phyloP scores from a whole-genome alignment of 2,888 invertebrate genomes.

The Lasioglossum oenotherae region DNA sequence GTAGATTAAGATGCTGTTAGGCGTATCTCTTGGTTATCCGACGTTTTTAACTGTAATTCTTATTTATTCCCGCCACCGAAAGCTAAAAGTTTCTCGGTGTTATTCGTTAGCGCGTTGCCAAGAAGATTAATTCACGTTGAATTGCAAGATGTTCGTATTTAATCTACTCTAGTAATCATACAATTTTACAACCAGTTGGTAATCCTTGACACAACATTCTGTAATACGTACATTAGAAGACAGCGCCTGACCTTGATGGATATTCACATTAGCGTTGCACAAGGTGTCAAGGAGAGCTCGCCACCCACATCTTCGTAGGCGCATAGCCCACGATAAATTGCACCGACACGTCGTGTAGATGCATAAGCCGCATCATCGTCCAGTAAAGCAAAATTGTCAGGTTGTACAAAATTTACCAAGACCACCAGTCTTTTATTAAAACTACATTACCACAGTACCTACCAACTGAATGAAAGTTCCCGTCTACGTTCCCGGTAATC shows the following conservation, averaged over 20 bases:
- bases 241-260: conserved; percentile 50
- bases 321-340: not conserved
- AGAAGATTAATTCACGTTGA: not conserved
- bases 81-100: not conserved
- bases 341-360: not conserved
- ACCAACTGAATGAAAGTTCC: not conserved
- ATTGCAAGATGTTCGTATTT: not conserved
- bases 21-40: not conserved
- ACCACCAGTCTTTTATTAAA: not conserved
- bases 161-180: not conserved
- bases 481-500: not conserved
- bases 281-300: not conserved
- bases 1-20: not conserved
- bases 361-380: not conserved
- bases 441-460: not conserved
- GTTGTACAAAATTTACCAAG: not conserved
- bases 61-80: not conserved
- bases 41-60: not conserved
- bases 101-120: not conserved
- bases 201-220: not conserved
- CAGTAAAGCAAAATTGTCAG: not conserved
- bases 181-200: not conserved
- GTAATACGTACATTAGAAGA: not conserved
- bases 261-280: conserved; percentile 15
- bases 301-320: conserved; percentile 6